Conservation (phyloP, 2,113 vertebrate species). For the Bostrychus sinensis region DNA sequence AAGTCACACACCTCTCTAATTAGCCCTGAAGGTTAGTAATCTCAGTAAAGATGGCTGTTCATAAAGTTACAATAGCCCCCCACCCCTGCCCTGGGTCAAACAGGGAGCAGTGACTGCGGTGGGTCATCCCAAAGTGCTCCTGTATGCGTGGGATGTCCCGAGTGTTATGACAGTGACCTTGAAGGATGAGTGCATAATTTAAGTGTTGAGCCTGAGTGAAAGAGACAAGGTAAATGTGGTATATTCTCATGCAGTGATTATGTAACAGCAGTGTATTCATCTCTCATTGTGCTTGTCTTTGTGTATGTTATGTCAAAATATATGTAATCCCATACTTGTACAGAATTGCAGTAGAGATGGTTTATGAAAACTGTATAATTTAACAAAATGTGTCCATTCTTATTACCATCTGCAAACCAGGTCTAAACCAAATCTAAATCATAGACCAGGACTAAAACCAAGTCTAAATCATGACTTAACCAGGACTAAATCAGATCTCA, state of each 20-base stretch:
- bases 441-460: too few species aligned
- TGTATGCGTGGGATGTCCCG: slow-evolving; percentile 10
- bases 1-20: slow-evolving; percentile 63
- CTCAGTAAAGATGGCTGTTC: slow-evolving; percentile 48
- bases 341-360: background rate
- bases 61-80: slow-evolving; percentile 28
- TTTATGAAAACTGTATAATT: background rate
- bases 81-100: slow-evolving; percentile 2
- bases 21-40: slow-evolving; percentile 64
- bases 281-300: background rate
- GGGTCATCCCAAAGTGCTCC: slow-evolving; percentile 8
- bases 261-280: background rate
- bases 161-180: slow-evolving; percentile 16
- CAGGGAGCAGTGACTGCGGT: slow-evolving; percentile 10
- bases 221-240: background rate
- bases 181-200: background rate
- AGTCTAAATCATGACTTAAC: too few species aligned
- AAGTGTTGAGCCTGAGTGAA: background rate
- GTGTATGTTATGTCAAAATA: background rate
- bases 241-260: background rate
- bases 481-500: too few species aligned
- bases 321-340: background rate
- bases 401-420: background rate
- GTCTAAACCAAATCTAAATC: too few species aligned
- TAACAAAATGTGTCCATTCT: background rate